Base-by-base conservation (phyloP, 1,140 invertebrate species). In the Oryctes rhinoceros region DNA sequence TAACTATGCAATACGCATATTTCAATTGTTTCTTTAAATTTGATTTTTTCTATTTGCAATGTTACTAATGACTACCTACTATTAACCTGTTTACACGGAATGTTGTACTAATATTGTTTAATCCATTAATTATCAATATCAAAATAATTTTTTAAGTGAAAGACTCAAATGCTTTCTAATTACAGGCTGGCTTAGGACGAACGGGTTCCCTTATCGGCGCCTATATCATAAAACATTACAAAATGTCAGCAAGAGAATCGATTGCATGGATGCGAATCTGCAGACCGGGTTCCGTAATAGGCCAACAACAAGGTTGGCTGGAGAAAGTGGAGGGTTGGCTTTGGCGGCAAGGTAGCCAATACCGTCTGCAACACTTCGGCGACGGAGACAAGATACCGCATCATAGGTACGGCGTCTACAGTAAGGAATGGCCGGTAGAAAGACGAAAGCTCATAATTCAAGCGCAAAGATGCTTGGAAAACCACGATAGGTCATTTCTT, bases 221-320 rank as follows among this genome's bases (percentile, higher is more conserved):
- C 81, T 96, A 95, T 85, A 90, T 97, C 78, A 94, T 97, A 89
- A 96, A 96, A 85, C 94, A 96, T 86, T 96, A 93, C 87, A 87
- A 88, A 81, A 92, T 96, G 87, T 92, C 92, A n/a, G 94, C 96
- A 3, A 91, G 90, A 79, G 95, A 96, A 88, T 91, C 92, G n/a
- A 96, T 96, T 84, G 95, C 93, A 5, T 97, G 95, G 95, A 87
- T 94, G 76, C 88, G 96, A 84, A 93, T 96, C 76, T 96, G 94
- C 87, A 89, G 95, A 53, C 94, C 95, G 44, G 95, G 95, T 1
- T 95, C 93, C 48, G 92, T 96, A 10, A 95, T 96, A 84, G 95
- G 95, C 3, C 91, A 92, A 77, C 95, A 96, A 85, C 95, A 96
- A 87, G 89, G 92, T 59, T 96, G 94, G 91, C 88, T 96, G 15